phyloP scores from a whole-genome alignment of 1,140 invertebrate genomes.

The Phymorhynchus buccinoides region DNA sequence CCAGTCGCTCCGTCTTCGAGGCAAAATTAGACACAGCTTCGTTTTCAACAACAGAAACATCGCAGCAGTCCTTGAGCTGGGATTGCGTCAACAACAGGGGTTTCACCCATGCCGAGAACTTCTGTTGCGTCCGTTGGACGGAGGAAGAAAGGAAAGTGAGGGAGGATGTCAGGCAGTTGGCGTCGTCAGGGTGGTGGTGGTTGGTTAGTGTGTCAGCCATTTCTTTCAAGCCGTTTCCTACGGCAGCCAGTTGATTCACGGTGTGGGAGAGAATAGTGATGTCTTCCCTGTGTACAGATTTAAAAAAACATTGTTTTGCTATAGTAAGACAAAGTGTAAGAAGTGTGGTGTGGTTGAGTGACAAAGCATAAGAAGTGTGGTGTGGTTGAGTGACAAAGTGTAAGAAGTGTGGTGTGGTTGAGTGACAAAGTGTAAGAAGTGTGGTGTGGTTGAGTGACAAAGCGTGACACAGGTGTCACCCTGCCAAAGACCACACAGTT shows the following conservation, averaged over 20 bases:
- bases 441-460: conserved; percentile 18
- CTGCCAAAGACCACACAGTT: conserved; percentile 1
- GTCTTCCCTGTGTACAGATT: not conserved
- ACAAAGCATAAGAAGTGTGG: not conserved
- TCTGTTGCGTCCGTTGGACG: not conserved
- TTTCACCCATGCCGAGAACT: not conserved
- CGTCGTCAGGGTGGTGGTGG: not conserved
- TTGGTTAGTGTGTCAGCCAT: not conserved
- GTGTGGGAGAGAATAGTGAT: not conserved
- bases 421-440: not conserved
- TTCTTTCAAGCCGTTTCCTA: conserved; percentile 12
- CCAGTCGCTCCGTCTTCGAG: conserved; percentile 47
- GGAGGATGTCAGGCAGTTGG: conserved; percentile 31
- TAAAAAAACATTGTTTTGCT: too few relatives aligned
- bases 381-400: too few relatives aligned
- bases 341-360: conserved; percentile 14
- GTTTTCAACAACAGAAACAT: too few relatives aligned
- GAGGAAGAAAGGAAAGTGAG: conserved; percentile 19
- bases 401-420: not conserved
- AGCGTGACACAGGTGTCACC: not conserved
- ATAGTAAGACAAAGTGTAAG: not conserved
- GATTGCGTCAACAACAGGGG: not conserved
- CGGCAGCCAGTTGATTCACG: not conserved
- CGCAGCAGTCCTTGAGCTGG: not conserved
- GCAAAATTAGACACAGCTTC: conserved; percentile 25